Conservation (phyloP, 2,113 vertebrate species). For the Axis porcinus region DNA sequence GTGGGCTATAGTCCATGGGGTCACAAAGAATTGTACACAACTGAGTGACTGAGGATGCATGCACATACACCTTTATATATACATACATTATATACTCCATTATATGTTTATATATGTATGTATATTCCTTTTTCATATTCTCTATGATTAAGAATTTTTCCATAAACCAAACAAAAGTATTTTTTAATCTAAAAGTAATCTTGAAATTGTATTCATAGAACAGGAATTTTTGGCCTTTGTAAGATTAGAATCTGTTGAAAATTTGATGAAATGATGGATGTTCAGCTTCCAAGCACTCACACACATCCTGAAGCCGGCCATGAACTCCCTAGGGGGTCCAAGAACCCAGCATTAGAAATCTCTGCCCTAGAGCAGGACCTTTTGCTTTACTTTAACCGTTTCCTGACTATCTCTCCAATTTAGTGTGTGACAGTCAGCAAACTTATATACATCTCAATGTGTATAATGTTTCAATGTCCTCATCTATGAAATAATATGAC, state of each 20-base stretch:
- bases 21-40: not conserved
- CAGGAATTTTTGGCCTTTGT: not conserved
- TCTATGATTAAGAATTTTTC: not conserved
- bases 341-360: not conserved
- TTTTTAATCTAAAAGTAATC: not conserved
- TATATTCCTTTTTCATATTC: not conserved
- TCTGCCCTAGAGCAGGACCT: not conserved
- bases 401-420: slow-evolving; percentile 29
- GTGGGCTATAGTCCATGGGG: not conserved
- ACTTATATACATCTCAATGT: not conserved
- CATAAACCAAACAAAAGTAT: not conserved
- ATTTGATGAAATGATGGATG: not conserved
- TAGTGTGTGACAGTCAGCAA: not conserved
- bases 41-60: not conserved
- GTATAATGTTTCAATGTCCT: not conserved
- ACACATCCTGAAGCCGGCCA: not conserved
- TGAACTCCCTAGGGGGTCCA: not conserved
- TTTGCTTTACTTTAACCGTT: not conserved
- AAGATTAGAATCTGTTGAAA: not conserved
- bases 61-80: not conserved
- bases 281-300: not conserved
- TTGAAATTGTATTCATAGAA: not conserved
- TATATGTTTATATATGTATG: not conserved
- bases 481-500: not conserved
- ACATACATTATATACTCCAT: not conserved